Evolutionary conservation across 2,888 invertebrate genomes (phyloP).

Genomic region (Sinhomidia bicolor): DNA sequence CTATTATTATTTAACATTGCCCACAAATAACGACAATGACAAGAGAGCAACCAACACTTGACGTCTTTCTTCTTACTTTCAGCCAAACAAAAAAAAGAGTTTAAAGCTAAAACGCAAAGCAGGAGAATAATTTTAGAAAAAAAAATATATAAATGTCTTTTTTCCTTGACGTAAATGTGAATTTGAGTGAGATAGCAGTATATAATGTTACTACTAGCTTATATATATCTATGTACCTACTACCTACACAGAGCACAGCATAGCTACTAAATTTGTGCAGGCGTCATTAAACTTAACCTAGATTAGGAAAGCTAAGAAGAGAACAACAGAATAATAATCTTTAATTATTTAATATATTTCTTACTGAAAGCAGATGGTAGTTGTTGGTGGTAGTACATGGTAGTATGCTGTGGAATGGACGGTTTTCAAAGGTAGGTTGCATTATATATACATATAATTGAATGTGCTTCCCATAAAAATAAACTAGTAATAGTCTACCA

Average conservation of each 20-base stretch:
- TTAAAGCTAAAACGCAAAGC: too few species aligned
- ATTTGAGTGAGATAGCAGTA: too few species aligned
- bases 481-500: not conserved
- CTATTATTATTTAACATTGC: too few species aligned
- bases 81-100: too few species aligned
- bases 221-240: not conserved
- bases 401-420: not conserved
- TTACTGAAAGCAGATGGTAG: not conserved
- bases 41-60: too few species aligned
- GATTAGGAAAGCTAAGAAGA: not conserved
- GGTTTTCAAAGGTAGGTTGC: not conserved
- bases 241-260: not conserved
- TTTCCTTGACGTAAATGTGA: too few species aligned
- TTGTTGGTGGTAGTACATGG: not conserved
- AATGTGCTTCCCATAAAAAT: not conserved
- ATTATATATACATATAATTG: too few species aligned
- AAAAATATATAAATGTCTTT: too few species aligned
- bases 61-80: too few species aligned
- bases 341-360: constrained; percentile 16
- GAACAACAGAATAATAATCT: constrained; percentile 3
- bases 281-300: constrained; percentile 47
- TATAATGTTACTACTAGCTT: too few species aligned
- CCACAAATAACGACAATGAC: too few species aligned
- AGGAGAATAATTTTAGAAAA: too few species aligned
- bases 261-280: not conserved